These are phyloP conservation scores for Balaeniceps rex DNA, from an alignment of 2,113 vertebrate species.

Conservation along the genomic window DNA sequence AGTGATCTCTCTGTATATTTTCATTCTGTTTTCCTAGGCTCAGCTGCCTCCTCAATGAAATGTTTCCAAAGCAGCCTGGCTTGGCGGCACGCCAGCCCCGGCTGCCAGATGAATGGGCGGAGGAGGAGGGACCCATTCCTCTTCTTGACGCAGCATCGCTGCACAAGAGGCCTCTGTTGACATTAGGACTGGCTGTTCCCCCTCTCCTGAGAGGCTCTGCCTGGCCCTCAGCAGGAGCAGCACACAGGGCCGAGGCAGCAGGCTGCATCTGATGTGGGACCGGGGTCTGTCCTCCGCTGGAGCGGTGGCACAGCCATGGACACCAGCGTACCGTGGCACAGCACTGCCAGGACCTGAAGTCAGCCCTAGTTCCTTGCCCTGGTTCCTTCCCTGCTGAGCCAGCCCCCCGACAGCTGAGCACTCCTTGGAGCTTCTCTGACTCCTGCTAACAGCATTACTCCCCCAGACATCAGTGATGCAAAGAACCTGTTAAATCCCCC, in stretches of 20 bases:
- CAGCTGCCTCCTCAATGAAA: conserved; percentile 67
- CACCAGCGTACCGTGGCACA: neutral
- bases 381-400: neutral
- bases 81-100: conserved; percentile 42
- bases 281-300: neutral
- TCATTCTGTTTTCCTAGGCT: conserved; percentile 66
- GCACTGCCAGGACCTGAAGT: neutral
- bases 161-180: conserved; percentile 67
- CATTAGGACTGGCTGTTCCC: conserved; percentile 60
- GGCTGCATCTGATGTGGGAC: neutral
- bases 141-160: conserved; percentile 59
- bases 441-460: neutral
- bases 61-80: conserved; percentile 63
- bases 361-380: neutral
- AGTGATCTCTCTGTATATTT: conserved; percentile 60
- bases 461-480: rapidly evolving
- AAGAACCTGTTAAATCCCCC: neutral
- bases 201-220: neutral
- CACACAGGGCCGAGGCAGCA: neutral
- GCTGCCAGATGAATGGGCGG: conserved; percentile 55
- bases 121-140: conserved; percentile 65
- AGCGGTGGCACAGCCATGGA: no score
- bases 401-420: neutral
- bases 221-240: neutral
- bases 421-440: neutral